Evolutionary conservation across 1,140 invertebrate genomes (phyloP), one percentile per base, ranked within the genome.

Genomic region (Carposina sasakii): DNA sequence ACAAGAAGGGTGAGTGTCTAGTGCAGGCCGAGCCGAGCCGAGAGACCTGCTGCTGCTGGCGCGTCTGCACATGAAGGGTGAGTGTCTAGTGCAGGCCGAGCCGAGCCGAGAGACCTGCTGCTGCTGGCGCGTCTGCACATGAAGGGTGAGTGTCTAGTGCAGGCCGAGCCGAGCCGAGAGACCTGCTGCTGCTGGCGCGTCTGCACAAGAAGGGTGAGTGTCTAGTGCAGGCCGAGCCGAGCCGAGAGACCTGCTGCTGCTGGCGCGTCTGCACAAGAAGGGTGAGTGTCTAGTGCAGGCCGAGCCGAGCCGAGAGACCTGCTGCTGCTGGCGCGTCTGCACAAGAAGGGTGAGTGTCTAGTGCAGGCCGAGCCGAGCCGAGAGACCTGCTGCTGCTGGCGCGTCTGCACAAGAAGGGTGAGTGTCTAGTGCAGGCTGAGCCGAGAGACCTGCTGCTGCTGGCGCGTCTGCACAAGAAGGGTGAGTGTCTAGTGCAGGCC

Each of bases 301-400:
- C n/a, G n/a, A n/a, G n/a, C n/a, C n/a, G n/a, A n/a, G n/a, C n/a
- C n/a, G n/a, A n/a, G n/a, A n/a, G n/a, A n/a, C n/a, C n/a, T n/a
- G n/a, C n/a, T n/a, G n/a, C n/a, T n/a, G n/a, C 88, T 96, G 46
- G 89, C 91, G 2, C 89, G 86, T 58, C 71, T 93, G 1, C 91
- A 89, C 46, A 76, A 85, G 40, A 85, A 84, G 59, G 74, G 75
- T 67, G 49, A n/a, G 15, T 28, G 12, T 28, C 6, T 6, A 28
- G 6, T 28, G 24, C 24, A 28, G 24, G 12, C 6, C n/a, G n/a
- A n/a, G n/a, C n/a, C n/a, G n/a, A n/a, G n/a, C n/a, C n/a, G n/a
- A n/a, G n/a, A n/a, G n/a, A n/a, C n/a, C n/a, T n/a, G n/a, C n/a
- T n/a, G n/a, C n/a, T n/a, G n/a, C 88, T 96, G 46, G 89, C 91